Percentiles rank a stretch among this genome's conserved stretches.
Evolutionary conservation across 2,113 vertebrate genomes (phyloP).

Genomic region (Alectura lathami): DNA sequence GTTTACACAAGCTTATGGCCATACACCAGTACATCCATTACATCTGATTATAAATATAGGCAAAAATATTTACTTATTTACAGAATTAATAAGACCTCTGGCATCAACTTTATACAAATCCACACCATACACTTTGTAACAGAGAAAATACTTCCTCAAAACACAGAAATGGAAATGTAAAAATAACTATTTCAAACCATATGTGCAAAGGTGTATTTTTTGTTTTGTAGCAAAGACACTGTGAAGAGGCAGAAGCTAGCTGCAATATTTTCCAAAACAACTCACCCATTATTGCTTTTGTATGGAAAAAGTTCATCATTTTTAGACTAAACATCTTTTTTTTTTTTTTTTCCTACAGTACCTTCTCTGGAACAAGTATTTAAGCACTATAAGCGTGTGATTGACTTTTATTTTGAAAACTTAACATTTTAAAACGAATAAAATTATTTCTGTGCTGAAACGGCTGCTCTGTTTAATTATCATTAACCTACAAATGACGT

Average conservation of each 20-base stretch:
- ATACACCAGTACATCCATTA: background rate
- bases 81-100: background rate
- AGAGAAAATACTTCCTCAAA: background rate
- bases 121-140: background rate
- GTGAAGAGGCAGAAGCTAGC: fast-evolving
- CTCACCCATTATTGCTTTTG: background rate
- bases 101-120: background rate
- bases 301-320: background rate
- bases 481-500: background rate
- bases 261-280: background rate
- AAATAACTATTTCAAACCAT: background rate
- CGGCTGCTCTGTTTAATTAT: background rate
- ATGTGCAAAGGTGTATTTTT: background rate
- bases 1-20: background rate
- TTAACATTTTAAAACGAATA: constrained; percentile 1
- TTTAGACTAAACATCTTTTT: background rate
- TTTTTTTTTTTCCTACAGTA: background rate
- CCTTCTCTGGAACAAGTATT: background rate
- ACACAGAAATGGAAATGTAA: background rate
- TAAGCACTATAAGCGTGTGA: background rate
- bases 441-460: background rate
- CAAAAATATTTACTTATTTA: background rate
- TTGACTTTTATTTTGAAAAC: background rate
- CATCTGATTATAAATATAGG: background rate
- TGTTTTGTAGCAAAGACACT: background rate